Conservation (phyloP, 1,140 invertebrate species). For the Drosophila hydei region DNA sequence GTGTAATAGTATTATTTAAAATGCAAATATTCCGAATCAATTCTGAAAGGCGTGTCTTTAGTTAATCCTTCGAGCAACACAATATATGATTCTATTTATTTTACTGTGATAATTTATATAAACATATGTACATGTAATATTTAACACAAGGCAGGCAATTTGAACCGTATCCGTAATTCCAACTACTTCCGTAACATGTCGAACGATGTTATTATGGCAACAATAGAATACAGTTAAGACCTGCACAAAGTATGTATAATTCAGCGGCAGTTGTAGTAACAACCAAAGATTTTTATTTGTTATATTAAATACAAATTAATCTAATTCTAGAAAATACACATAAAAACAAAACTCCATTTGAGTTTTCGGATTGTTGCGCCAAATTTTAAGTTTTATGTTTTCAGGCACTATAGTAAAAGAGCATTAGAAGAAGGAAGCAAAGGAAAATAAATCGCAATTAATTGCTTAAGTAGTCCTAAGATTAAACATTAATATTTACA, state of each 20-base stretch:
- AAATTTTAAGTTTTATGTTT: constrained; percentile 65
- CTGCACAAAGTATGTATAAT: constrained; percentile 58
- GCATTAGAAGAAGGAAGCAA: constrained; percentile 11
- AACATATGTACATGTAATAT: constrained; percentile 49
- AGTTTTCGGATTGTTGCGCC: constrained; percentile 53
- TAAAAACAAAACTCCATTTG: constrained; percentile 15
- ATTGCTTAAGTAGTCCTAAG: constrained; percentile 69
- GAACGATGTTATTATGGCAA: constrained; percentile 24
- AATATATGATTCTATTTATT: constrained; percentile 73
- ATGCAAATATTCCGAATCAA: constrained; percentile 2
- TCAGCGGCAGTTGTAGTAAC: constrained; percentile 72
- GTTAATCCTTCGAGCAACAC: constrained; percentile 47
- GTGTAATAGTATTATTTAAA: constrained; percentile 46
- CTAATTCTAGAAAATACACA: constrained; percentile 17
- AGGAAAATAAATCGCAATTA: constrained; percentile 43
- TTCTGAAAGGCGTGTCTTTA: constrained; percentile 40
- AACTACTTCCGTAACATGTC: constrained; percentile 37
- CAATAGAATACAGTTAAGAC: constrained; percentile 20
- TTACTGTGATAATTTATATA: constrained; percentile 80
- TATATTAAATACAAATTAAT: constrained; percentile 39
- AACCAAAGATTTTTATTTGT: constrained; percentile 73
- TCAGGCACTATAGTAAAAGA: constrained; percentile 40
- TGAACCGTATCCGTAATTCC: constrained; percentile 33
- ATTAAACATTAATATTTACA: constrained; percentile 30
- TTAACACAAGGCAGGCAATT: constrained; percentile 35